Conservation (phyloP, 2,888 invertebrate genomes). For the Ctena decussata region DNA sequence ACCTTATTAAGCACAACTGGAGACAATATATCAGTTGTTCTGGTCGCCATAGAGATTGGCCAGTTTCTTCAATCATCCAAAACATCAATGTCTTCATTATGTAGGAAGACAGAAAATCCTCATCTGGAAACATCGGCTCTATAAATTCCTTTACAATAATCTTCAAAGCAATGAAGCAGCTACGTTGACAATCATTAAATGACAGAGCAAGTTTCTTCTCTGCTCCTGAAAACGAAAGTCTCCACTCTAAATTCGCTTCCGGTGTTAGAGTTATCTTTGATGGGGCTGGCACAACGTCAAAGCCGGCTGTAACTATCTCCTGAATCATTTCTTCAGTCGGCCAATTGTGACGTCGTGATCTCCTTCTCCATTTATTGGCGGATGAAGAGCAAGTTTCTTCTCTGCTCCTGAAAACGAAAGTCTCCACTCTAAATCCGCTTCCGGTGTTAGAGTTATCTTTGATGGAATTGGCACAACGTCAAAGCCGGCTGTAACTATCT, state of each 20-base stretch:
- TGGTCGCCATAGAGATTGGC: conserved; percentile 17
- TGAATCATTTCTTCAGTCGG: neutral
- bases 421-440: conserved; percentile 31
- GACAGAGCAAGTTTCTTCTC: neutral
- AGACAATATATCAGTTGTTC: conserved; percentile 34
- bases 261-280: neutral
- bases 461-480: conserved; percentile 24
- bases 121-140: conserved; percentile 13
- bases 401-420: conserved; percentile 20
- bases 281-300: conserved; percentile 19
- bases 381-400: neutral
- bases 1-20: conserved; percentile 21
- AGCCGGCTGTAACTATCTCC: conserved; percentile 6
- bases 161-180: conserved; percentile 12
- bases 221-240: conserved; percentile 18
- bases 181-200: conserved; percentile 16
- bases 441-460: neutral
- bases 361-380: conserved; percentile 14
- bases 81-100: conserved; percentile 49
- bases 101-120: conserved; percentile 45
- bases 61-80: conserved; percentile 41
- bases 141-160: conserved; percentile 16
- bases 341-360: conserved; percentile 6
- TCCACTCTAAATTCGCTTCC: conserved; percentile 26
- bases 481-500: conserved; percentile 11